Evolutionary conservation across 2,888 invertebrate species (phyloP).

Genomic region (Cosmia pyralina): DNA sequence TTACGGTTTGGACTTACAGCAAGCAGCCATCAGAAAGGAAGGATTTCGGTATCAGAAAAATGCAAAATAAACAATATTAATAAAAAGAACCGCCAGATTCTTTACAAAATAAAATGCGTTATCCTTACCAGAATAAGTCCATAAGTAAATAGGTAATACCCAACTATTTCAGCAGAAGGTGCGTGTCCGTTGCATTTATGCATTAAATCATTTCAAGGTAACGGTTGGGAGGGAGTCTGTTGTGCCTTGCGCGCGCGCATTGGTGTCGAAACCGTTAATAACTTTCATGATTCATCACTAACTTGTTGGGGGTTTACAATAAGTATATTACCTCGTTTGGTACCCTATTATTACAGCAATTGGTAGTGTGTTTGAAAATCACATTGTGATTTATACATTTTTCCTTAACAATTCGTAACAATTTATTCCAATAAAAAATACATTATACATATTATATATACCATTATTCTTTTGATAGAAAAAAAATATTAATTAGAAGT

Average conservation of each 20-base stretch:
- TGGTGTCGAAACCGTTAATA: slow-evolving; percentile 57
- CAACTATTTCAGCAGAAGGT: slow-evolving; percentile 57
- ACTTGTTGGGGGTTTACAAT: slow-evolving; percentile 46
- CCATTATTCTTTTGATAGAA: background rate
- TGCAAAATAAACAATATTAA: background rate
- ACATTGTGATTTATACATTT: background rate
- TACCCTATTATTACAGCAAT: slow-evolving; percentile 30
- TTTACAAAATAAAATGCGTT: background rate
- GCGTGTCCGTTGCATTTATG: slow-evolving; percentile 62
- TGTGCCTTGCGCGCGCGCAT: slow-evolving; percentile 23
- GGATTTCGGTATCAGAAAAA: background rate
- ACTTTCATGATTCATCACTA: slow-evolving; percentile 59
- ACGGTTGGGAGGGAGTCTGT: slow-evolving; percentile 43
- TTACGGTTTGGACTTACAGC: background rate
- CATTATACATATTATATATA: no score
- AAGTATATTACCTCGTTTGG: slow-evolving; percentile 24
- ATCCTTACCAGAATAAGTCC: slow-evolving; percentile 54
- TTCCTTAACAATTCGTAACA: background rate
- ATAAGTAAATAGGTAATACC: slow-evolving; percentile 40
- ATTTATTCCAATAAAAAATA: no score
- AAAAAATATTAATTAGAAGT: background rate
- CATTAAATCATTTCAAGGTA: slow-evolving; percentile 70
- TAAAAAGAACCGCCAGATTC: background rate
- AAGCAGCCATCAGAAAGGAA: background rate
- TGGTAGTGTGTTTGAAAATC: slow-evolving; percentile 34